phyloP scores from a whole-genome alignment of 2,113 vertebrate species.

The Stomatorhinus ivindoensis region DNA sequence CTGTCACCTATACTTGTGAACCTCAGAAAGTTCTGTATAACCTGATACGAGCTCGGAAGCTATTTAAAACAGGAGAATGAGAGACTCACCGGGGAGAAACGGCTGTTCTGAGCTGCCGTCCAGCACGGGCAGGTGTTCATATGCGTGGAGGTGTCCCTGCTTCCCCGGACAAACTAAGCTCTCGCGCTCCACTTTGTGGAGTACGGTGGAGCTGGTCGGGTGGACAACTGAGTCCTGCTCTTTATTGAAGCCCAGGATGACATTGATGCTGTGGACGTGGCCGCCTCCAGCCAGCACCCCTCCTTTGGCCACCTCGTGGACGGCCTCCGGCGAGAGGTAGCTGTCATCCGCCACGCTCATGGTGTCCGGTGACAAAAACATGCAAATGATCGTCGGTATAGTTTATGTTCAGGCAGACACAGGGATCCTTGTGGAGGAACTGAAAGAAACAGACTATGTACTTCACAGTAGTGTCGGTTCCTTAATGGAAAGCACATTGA shows the following conservation, averaged over 20 bases:
- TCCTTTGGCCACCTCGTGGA: conserved; percentile 64
- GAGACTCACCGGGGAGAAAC: conserved; percentile 51
- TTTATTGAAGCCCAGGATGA: conserved; percentile 69
- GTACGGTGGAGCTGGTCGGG: conserved; percentile 25
- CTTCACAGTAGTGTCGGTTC: background rate
- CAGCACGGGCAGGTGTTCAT: conserved; percentile 43
- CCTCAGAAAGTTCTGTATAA: background rate
- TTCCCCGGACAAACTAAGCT: conserved; percentile 38
- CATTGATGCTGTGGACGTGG: conserved; percentile 67
- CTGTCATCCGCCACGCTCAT: conserved; percentile 68
- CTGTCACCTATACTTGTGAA: background rate
- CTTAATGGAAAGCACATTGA: background rate
- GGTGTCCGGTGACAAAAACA: conserved; percentile 68
- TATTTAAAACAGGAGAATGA: background rate
- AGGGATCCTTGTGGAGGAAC: background rate
- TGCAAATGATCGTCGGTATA: conserved; percentile 39
- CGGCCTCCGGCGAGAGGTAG: conserved; percentile 61
- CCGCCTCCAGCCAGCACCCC: conserved; percentile 45
- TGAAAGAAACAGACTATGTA: background rate
- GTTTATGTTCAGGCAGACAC: background rate
- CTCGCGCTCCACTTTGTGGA: conserved; percentile 45
- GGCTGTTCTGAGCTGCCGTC: conserved; percentile 38
- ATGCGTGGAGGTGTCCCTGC: conserved; percentile 31
- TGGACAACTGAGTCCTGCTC: conserved; percentile 59
- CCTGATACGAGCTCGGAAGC: background rate